Conservation (phyloP, 2,113 vertebrate species). For the Nerophis ophidion region DNA sequence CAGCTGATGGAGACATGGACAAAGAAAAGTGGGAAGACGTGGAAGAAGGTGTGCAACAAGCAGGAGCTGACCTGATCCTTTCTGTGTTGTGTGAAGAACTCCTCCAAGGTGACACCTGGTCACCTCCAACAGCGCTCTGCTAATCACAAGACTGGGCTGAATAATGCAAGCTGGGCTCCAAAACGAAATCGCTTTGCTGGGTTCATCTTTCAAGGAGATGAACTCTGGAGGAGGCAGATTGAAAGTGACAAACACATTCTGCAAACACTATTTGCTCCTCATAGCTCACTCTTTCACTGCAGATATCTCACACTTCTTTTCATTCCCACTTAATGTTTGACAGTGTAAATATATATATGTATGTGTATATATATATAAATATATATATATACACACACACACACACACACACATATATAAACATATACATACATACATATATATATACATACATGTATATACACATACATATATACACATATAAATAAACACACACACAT, state of each 20-base stretch:
- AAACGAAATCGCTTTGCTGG: background rate
- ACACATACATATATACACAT: too few relatives aligned
- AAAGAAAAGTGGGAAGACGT: background rate
- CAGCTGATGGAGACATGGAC: constrained; percentile 8
- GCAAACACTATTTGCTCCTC: constrained; percentile 9
- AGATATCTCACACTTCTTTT: constrained; percentile 37
- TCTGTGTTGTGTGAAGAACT: constrained; percentile 26
- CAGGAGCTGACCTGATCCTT: constrained; percentile 31
- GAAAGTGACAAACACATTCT: background rate
- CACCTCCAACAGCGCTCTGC: constrained; percentile 24
- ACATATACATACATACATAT: too few relatives aligned
- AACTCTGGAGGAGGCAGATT: constrained; percentile 4
- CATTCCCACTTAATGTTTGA: constrained; percentile 4
- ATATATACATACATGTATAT: too few relatives aligned
- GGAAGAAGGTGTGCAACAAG: constrained; percentile 5
- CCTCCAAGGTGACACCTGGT: constrained; percentile 20
- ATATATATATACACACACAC: too few relatives aligned
- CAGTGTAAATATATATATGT: background rate
- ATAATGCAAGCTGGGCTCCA: constrained; percentile 17
- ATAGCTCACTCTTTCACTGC: constrained; percentile 29
- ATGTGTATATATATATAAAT: too few relatives aligned
- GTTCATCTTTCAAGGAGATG: constrained; percentile 2
- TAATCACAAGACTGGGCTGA: constrained; percentile 34
- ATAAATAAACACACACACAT: too few relatives aligned
- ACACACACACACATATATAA: too few relatives aligned